These are phyloP conservation scores for Semicossyphus pulcher DNA, from an alignment of 2,113 vertebrate genomes.

Conservation along the genomic window DNA sequence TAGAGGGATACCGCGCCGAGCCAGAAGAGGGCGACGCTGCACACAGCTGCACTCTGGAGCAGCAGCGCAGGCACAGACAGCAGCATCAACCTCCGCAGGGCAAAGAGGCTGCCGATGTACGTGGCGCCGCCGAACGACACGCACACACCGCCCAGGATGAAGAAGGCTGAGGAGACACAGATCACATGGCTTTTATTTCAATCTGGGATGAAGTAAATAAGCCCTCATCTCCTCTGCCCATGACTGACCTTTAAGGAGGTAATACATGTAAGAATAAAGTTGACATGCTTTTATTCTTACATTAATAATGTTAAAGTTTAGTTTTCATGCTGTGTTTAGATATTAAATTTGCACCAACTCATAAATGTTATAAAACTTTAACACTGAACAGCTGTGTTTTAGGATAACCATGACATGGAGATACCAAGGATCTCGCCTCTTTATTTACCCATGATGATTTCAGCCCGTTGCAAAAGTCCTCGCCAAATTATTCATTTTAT, in stretches of 20 bases:
- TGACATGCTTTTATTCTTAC: background rate
- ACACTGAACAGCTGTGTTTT: background rate
- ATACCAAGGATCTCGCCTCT: background rate
- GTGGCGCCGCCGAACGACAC: slow-evolving; percentile 87
- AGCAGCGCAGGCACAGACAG: slow-evolving; percentile 84
- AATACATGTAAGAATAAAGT: background rate
- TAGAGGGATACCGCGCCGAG: slow-evolving; percentile 91
- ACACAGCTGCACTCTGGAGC: slow-evolving; percentile 80
- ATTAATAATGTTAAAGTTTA: background rate
- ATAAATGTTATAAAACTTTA: slow-evolving; percentile 11
- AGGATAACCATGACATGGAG: background rate
- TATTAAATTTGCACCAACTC: background rate
- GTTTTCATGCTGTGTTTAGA: slow-evolving; percentile 12
- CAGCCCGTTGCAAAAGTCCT: slow-evolving; percentile 35
- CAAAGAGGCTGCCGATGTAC: slow-evolving; percentile 85
- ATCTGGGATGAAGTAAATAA: background rate
- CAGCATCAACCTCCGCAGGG: slow-evolving; percentile 88
- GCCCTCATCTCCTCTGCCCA: background rate
- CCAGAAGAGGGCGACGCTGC: slow-evolving; percentile 87
- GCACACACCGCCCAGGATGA: slow-evolving; percentile 89
- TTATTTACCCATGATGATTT: slow-evolving; percentile 4
- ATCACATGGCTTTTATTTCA: slow-evolving; percentile 13
- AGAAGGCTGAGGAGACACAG: slow-evolving; percentile 85
- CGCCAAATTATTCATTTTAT: slow-evolving; percentile 38
- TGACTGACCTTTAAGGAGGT: background rate